Conservation (phyloP, 2,113 vertebrate genomes). For the Chascanopsetta lugubris region DNA sequence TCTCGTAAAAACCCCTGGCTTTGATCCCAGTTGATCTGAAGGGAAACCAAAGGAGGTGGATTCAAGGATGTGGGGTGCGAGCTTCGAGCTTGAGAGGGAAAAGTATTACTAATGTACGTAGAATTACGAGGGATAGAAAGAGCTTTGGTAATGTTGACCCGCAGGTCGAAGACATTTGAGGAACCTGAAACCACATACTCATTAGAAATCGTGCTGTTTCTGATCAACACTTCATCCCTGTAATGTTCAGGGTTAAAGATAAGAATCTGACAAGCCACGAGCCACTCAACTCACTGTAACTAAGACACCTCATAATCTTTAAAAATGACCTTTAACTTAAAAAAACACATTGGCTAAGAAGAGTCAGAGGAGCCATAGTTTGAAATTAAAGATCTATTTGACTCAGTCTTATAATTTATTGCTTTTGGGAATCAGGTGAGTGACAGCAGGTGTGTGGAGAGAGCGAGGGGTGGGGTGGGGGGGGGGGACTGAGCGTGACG, state of each 20-base stretch:
- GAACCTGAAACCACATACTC: neutral
- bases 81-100: neutral
- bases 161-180: neutral
- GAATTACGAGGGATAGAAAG: neutral
- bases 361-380: neutral
- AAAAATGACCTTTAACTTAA: no score
- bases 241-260: constrained; percentile 18
- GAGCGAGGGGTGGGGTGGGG: no score
- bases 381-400: neutral
- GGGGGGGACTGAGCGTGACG: no score
- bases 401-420: no score
- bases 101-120: neutral
- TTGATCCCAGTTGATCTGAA: constrained; percentile 60
- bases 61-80: constrained; percentile 1
- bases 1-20: constrained; percentile 29
- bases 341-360: neutral
- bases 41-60: constrained; percentile 34
- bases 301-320: no score
- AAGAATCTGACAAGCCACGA: constrained; percentile 13
- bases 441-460: no score
- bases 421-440: neutral
- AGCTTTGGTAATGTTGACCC: no score
- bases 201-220: constrained; percentile 18
- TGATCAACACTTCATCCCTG: neutral
- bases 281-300: no score